Conservation (phyloP, 2,113 vertebrate species). For the Callorhinus ursinus region DNA sequence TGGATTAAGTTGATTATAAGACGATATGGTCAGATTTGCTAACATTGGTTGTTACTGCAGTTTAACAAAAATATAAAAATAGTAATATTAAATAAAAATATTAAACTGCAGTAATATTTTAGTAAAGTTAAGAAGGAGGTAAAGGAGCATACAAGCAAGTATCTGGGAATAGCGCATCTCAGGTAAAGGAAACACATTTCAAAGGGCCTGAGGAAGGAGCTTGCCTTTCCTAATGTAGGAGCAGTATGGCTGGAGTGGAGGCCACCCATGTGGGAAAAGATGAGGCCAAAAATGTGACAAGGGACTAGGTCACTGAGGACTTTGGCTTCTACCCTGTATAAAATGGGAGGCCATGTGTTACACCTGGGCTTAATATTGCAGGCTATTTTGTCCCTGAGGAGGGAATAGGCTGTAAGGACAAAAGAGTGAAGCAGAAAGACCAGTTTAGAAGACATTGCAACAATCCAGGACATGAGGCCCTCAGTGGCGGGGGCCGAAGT, state of each 20-base stretch:
- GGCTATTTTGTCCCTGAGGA: neutral
- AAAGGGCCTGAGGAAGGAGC: no score
- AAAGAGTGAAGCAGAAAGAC: neutral
- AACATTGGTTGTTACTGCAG: neutral
- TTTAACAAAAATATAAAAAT: neutral
- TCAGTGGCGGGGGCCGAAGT: rapidly evolving
- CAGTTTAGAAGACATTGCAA: neutral
- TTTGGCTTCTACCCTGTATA: neutral
- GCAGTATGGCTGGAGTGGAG: rapidly evolving
- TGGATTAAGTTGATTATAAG: neutral
- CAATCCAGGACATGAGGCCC: neutral
- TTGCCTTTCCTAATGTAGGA: neutral
- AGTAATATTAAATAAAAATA: neutral
- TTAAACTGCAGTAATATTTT: neutral
- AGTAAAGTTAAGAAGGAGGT: neutral
- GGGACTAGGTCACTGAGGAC: neutral
- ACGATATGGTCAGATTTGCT: neutral
- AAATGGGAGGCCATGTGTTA: neutral
- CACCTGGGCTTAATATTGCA: neutral
- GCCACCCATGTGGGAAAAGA: neutral
- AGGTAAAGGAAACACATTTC: neutral
- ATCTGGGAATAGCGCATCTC: neutral
- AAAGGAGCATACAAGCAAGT: neutral
- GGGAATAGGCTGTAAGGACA: neutral
- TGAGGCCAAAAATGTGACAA: rapidly evolving